These are phyloP conservation scores for Ophthalmolycus amberensis DNA, from an alignment of 2,113 vertebrate genomes.

Conservation along the genomic window DNA sequence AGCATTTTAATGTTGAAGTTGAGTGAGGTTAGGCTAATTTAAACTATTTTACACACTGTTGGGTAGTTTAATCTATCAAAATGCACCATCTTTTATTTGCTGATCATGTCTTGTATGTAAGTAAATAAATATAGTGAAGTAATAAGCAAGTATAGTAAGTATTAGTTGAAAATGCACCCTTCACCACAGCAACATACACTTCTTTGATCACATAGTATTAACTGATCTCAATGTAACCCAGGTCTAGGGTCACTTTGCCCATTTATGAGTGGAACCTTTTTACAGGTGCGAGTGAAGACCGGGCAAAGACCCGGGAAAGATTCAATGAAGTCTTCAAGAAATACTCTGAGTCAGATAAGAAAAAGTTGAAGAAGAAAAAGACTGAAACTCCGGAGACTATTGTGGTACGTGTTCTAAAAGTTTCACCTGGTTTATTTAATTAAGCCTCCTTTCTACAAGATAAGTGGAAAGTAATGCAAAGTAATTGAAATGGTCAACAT, in stretches of 20 bases:
- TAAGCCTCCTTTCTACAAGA: conserved; percentile 2
- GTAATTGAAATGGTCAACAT: not conserved
- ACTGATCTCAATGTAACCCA: not conserved
- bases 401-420: conserved; percentile 78
- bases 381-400: conserved; percentile 82
- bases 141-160: not conserved
- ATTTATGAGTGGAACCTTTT: conserved; percentile 39
- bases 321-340: conserved; percentile 91
- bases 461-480: not conserved
- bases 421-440: not conserved
- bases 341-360: conserved; percentile 82
- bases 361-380: conserved; percentile 83
- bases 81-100: not conserved
- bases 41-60: not conserved
- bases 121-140: not conserved
- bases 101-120: not conserved
- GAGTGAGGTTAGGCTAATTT: not conserved
- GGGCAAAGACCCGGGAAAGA: conserved; percentile 88
- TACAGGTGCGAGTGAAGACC: conserved; percentile 91
- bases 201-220: not conserved
- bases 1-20: not conserved
- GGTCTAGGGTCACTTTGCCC: not conserved
- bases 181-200: not conserved
- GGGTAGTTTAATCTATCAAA: not conserved
- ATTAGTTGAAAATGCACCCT: not conserved